Base-by-base conservation (phyloP, 2,888 invertebrate species). In the Andrena minutula region DNA sequence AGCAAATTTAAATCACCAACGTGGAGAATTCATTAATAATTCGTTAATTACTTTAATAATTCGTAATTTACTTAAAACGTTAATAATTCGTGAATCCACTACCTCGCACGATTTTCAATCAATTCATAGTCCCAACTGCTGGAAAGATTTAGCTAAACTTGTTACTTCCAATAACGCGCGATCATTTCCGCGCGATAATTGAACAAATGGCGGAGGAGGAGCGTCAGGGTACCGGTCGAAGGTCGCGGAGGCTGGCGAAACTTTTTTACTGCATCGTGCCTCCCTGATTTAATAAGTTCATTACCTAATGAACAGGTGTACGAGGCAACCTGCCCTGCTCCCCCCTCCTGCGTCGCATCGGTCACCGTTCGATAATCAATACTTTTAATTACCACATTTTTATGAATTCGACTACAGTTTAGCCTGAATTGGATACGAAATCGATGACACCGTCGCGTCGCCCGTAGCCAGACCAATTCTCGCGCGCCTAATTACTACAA, bases 281-380 rank as follows among this genome's bases (percentile, higher is more conserved):
- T 86, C 89, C 87, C 89, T 91, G 92, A 93, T 93, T 93, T 93
- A 93, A 93, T 93, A 92, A 93, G 91, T 93, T 93, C 92, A 92
- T 92, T 93, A 92, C 91, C 90, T 92, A 93, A 93, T 92, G 92
- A 93, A 93, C 92, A 92, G 92, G 91, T 91, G 92, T 91, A 90
- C 90, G 86, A 84, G 85, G 86, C 83, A 78, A 82, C 75, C 74
- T 47, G 30, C 63, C 47, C 49, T 71, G 49, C 16, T 51, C 47
- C 58, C 64, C 64, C 63, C 32, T 4, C 23, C 56, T 70, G 35
- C 60, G 64, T 75, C 82, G 74, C 79, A 49, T 73, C 83, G 82
- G 74, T 76, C 79, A 68, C 80, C 82, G 77, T 72, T 86, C 92
- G 90, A 93, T 92, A 93, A 93, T 93, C 93, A 91, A 93, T 93